Percentiles rank a stretch among this genome's conserved stretches.
Evolutionary conservation across 2,113 vertebrate species (phyloP).

Genomic region (Scolopax mira): DNA sequence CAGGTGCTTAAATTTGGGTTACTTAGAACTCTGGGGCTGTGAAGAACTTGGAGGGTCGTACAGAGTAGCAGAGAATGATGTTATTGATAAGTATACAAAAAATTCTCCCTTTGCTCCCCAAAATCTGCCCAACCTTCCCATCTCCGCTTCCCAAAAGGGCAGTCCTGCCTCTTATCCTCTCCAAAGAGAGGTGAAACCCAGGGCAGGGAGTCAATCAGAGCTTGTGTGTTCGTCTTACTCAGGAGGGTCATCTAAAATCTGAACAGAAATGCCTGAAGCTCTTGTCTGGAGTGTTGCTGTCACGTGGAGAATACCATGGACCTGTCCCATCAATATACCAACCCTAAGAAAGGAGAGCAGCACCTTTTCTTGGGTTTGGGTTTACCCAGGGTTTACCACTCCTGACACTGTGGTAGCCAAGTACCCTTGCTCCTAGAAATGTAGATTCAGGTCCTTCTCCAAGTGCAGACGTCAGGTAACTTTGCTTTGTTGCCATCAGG

Average conservation of each 20-base stretch:
- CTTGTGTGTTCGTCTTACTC: rapidly evolving
- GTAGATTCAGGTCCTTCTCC: not conserved
- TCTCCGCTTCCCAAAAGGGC: not conserved
- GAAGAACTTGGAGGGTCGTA: not conserved
- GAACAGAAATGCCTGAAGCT: not conserved
- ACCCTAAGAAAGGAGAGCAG: not conserved
- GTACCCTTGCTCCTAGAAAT: not conserved
- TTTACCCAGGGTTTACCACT: too few relatives aligned
- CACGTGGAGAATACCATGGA: not conserved
- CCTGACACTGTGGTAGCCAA: not conserved
- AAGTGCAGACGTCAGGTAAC: not conserved
- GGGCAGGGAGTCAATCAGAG: not conserved
- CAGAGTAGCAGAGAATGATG: not conserved
- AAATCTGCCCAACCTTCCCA: not conserved
- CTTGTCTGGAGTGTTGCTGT: not conserved
- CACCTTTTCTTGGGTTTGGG: not conserved
- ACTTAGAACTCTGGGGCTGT: not conserved
- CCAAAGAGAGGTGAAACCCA: not conserved
- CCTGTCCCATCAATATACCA: not conserved
- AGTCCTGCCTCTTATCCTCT: not conserved
- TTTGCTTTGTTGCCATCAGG: not conserved
- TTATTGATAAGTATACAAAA: not conserved
- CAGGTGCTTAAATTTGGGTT: not conserved
- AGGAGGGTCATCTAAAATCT: not conserved
- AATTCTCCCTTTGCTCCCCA: not conserved